These are phyloP conservation scores for Tuberolachnus salignus DNA, from an alignment of 2,888 invertebrate genomes.

Conservation along the genomic window DNA sequence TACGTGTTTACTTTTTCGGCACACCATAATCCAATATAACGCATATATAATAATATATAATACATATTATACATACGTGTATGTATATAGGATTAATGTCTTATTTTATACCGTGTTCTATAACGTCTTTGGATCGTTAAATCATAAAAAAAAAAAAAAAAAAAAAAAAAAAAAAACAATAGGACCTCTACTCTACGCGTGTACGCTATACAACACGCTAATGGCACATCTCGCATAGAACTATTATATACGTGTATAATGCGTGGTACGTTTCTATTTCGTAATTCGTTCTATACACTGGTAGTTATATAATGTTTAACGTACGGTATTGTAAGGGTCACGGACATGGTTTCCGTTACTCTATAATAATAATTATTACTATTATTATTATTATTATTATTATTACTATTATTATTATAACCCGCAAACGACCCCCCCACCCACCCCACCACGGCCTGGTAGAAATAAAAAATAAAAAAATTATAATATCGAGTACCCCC, in stretches of 20 bases:
- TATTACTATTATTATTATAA: slow-evolving; percentile 50
- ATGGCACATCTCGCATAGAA: slow-evolving; percentile 19
- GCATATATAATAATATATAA: too few species aligned
- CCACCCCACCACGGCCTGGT: too few species aligned
- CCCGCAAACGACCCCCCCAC: slow-evolving; percentile 5
- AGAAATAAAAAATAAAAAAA: too few species aligned
- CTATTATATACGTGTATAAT: too few species aligned
- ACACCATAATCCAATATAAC: background rate
- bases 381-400: too few species aligned
- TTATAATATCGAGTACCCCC: too few species aligned
- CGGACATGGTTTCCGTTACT: slow-evolving; percentile 24
- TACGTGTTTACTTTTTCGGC: background rate
- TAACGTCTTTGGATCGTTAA: slow-evolving; percentile 9
- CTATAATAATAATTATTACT: too few species aligned
- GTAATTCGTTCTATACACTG: slow-evolving; percentile 44
- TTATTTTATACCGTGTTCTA: slow-evolving; percentile 6
- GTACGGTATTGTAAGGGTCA: slow-evolving; percentile 7
- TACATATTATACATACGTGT: too few species aligned
- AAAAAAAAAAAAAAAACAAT: slow-evolving; percentile 3
- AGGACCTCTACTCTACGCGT: background rate
- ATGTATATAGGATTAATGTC: slow-evolving; percentile 9
- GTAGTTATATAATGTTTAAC: background rate
- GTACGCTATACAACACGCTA: slow-evolving; percentile 3
- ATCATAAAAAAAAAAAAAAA: slow-evolving; percentile 5
- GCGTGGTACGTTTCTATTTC: background rate